Evolutionary conservation across 2,888 invertebrate species (phyloP), one percentile per base, ranked within the genome.

Genomic region (Ophion costatus): DNA sequence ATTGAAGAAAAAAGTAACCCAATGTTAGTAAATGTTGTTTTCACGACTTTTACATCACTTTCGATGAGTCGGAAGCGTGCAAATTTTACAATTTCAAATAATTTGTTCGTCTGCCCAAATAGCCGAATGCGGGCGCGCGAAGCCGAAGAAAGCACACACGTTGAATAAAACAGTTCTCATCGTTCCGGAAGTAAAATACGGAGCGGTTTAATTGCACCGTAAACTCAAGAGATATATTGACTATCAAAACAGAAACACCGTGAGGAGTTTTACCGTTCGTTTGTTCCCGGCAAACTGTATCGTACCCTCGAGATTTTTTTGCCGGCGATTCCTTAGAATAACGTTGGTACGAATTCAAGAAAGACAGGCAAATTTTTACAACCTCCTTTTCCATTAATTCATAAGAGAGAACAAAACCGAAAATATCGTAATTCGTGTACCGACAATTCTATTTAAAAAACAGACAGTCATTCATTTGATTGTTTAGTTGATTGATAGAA

Each of bases 201-300:
- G 61, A 2, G 61, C 17, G 42, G 64, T 64, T 75, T 42, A 67
- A 77, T 77, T 57, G 38, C 11, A 59, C 67, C 67, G 57, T 64
- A 67, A 67, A 61, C 38, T 42, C 61, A 61, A 17, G 42, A 22
- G 61, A 61, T 73, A 24, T 61, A 67, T 77, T 22, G 57, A 57
- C 66, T 57, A 42, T 66, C 57, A 33, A 38, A 57, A 29, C n/a
- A 57, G 11, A 29, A 64, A 64, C 75, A 20, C 64, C 69, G n/a
- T 33, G 56, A 66, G n/a, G 66, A 73, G 20, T 73, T 20, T 56
- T 33, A 56, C 56, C 22, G 20, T 71, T 64, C 57, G 57, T 82
- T 77, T 33, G 71, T 29, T 33, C 45, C 14, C 64, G 51, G 71
- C 42, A 67, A 73, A 73, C 59, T 73, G 73, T 73, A 71, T 78